Evolutionary conservation across 2,113 vertebrate genomes (phyloP), one percentile per base, ranked within the genome.

Genomic region (Erythrocebus patas): DNA sequence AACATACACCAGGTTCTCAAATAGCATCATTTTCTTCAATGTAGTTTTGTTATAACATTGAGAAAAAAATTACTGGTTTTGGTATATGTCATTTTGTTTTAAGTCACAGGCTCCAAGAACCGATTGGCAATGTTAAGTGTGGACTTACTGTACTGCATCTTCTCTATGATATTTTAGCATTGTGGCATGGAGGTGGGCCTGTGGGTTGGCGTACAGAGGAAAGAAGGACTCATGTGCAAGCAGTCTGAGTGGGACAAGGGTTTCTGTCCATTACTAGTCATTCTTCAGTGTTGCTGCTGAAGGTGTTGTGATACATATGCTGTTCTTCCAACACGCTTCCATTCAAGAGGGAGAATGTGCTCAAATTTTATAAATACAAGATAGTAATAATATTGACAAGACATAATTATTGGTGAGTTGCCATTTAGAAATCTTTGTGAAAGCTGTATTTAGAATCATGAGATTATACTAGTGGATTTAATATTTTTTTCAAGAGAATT

Each of bases 261-360:
- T 80, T 95, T 84, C 64, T 72, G 35, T 85, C n/a, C 25, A 5
- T 68, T 83, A 43, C 50, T 32, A 55, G 16, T 18, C 22, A 68
- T n/a, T 96, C 92, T 96, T 85, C n/a, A 87, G 0, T 52, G 64
- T 89, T 94, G 25, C 52, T 94, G 61, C 22, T 50, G 40, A 92
- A 70, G 79, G 40, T 72, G 16, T n/a, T 61, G 43, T 72, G 48
- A 86, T 78, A 18, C 1, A 1, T 57, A 48, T 80, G 35, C 35
- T 35, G 0, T 89, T 57, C 32, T 78, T 93, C 70, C 4, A 73
- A 61, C 32, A 23, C 68, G 3, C 43, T 64, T 90, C 82, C 43
- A 68, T 72, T 93, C 43, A 66, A 52, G 50, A 50, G 16, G n/a
- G 32, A 8, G 64, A 32, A 55, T 38, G 12, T 35, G 35, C 72